These are phyloP conservation scores for Kryptolebias ocellatus DNA, from an alignment of 2,797 vertebrate genomes.

Conservation along the genomic window DNA sequence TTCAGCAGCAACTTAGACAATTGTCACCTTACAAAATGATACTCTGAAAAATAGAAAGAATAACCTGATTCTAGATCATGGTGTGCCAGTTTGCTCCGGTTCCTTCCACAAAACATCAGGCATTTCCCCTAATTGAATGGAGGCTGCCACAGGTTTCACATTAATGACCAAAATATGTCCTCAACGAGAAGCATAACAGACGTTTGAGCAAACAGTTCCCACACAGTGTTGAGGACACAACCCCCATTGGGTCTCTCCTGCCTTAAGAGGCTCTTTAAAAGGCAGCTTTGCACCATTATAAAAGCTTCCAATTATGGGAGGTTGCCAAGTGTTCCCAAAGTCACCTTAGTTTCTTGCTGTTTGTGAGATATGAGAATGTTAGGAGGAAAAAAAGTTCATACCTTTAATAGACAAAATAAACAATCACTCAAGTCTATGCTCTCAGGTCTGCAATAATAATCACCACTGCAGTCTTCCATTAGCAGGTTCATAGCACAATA, in stretches of 20 bases:
- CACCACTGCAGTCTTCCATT: conserved; percentile 18
- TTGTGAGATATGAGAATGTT: conserved; percentile 57
- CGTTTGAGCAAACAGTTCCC: conserved; percentile 67
- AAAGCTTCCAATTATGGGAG: conserved; percentile 72
- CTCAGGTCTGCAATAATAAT: conserved; percentile 35
- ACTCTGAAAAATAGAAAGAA: conserved; percentile 52
- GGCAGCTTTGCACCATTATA: conserved; percentile 67
- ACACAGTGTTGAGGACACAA: conserved; percentile 58
- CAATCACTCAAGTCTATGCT: conserved; percentile 18
- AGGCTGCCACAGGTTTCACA: conserved; percentile 55
- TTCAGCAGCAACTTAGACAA: conserved; percentile 45
- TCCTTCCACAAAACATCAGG: conserved; percentile 46
- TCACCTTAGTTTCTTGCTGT: conserved; percentile 72
- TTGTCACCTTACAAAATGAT: conserved; percentile 37
- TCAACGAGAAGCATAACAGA: conserved; percentile 53
- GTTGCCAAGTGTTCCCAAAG: conserved; percentile 79
- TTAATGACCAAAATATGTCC: conserved; percentile 53
- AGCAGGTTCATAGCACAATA: conserved; percentile 34
- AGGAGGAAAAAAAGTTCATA: conserved; percentile 30
- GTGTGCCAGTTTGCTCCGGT: conserved; percentile 49
- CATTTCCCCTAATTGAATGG: conserved; percentile 64
- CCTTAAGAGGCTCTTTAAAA: conserved; percentile 59
- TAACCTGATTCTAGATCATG: conserved; percentile 39
- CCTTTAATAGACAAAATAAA: conserved; percentile 30
- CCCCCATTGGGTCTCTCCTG: conserved; percentile 55